Percentiles rank a stretch among this genome's conserved stretches.
Evolutionary conservation across 2,888 invertebrate genomes (phyloP).

Genomic region (Argyra leucocephala): DNA sequence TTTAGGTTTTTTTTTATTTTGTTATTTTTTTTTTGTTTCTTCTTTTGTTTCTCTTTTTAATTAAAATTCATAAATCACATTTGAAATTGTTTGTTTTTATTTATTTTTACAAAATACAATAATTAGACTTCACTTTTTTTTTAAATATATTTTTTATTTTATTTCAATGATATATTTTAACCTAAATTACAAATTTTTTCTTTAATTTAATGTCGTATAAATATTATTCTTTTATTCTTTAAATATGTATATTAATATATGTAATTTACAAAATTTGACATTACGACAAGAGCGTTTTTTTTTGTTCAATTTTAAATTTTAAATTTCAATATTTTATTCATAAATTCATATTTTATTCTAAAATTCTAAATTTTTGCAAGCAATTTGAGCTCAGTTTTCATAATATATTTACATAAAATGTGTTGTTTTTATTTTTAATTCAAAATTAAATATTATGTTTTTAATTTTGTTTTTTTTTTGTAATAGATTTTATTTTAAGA

Average conservation of each 20-base stretch:
- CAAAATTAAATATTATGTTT: too few relatives aligned
- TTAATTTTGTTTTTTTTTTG: too few relatives aligned
- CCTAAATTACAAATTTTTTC: neutral
- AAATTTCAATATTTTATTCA: neutral
- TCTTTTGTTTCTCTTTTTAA: too few relatives aligned
- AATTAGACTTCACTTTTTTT: neutral
- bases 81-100: too few relatives aligned
- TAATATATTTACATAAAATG: neutral
- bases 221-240: neutral
- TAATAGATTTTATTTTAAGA: too few relatives aligned
- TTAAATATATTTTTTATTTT: neutral
- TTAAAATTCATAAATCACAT: too few relatives aligned
- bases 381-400: constrained; percentile 2
- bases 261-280: neutral
- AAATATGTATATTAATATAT: neutral
- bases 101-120: too few relatives aligned
- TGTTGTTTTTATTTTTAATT: too few relatives aligned
- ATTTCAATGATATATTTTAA: neutral
- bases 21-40: too few relatives aligned
- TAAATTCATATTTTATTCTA: neutral
- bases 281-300: neutral
- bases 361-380: neutral
- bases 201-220: neutral
- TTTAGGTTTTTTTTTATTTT: too few relatives aligned
- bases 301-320: neutral